Evolutionary conservation across 2,113 vertebrate species (phyloP), one percentile per base, ranked within the genome.

Genomic region (Clarias batrachus): DNA sequence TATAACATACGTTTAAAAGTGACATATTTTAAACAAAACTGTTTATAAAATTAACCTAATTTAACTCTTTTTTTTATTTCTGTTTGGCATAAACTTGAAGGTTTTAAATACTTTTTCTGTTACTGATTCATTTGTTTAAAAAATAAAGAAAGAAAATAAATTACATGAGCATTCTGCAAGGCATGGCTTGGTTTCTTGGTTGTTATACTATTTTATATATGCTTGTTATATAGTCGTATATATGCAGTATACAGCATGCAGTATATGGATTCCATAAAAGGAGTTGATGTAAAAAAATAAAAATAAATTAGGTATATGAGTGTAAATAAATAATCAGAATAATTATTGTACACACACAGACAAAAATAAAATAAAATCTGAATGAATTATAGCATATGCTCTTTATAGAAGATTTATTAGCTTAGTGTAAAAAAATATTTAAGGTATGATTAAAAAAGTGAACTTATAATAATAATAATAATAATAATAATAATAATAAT

Each of bases 401-500:
- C 37, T 37, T 37, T 71, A 19, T 19, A 41, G 7, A 21, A 41
- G 41, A 71, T 71, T 37, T 71, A 41, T 48, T 9, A 21, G 19
- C 21, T 48, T 48, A 41, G 33, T 41, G 23, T n/a, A 16, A n/a
- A 76, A 7, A 14, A n/a, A 25, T 25, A 10, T 23, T 3, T 52
- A 76, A 41, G 41, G 41, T 41, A 41, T 41, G 33, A 37, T 37
- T 1, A 41, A 41, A 0, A 41, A 41, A 41, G 41, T 41, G 41
- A 41, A 41, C 3, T 37, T 37, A 33, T 37, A 70, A 70, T 17
- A 71, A 71, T 37, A 37, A 92, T 19, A 71, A 37, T 86, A 91
- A 90, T 90, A 90, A 88, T 80, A 14, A 92, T 88, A 88, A 90
- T 89, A 90, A 78, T n/a, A 76, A 76, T 52, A 85, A 78, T 66